Percentiles rank a stretch among this genome's conserved stretches.
These are phyloP conservation scores for Pelobates fuscus DNA, from an alignment of 2,113 vertebrate species.

Conservation along the genomic window DNA sequence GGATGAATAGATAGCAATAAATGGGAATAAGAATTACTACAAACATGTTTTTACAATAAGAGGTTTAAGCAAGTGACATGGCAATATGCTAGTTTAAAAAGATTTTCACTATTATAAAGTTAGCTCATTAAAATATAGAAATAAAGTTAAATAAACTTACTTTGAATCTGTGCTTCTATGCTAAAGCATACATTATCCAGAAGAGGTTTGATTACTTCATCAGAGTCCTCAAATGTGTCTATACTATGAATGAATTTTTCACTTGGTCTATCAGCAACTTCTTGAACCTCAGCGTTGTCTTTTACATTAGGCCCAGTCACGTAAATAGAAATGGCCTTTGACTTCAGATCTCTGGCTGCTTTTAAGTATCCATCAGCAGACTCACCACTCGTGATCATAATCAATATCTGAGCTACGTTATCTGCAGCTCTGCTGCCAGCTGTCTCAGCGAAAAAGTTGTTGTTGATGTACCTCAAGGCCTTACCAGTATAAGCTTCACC, in stretches of 20 bases:
- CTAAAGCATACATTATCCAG: slow-evolving; percentile 69
- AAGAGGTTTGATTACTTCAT: slow-evolving; percentile 56
- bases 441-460: slow-evolving; percentile 62
- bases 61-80: too few relatives aligned
- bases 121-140: too few relatives aligned
- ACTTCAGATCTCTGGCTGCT: slow-evolving; percentile 63
- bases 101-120: too few relatives aligned
- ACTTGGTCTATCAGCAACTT: slow-evolving; percentile 71
- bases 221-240: slow-evolving; percentile 65
- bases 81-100: too few relatives aligned
- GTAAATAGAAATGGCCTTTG: slow-evolving; percentile 69
- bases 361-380: slow-evolving; percentile 66
- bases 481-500: slow-evolving; percentile 70
- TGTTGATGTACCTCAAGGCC: slow-evolving; percentile 70
- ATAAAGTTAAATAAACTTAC: slow-evolving; percentile 56
- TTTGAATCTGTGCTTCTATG: slow-evolving; percentile 62
- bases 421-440: slow-evolving; percentile 63
- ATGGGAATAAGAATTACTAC: too few relatives aligned
- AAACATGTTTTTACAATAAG: too few relatives aligned
- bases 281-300: slow-evolving; percentile 57
- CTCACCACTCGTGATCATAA: slow-evolving; percentile 76
- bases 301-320: slow-evolving; percentile 68
- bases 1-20: neutral
- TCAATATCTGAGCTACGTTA: slow-evolving; percentile 72
- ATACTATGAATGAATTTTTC: slow-evolving; percentile 66